Evolutionary conservation across 2,797 vertebrate genomes (phyloP), one percentile per base, ranked within the genome.

Genomic region (Hippopotamyrus pictus): DNA sequence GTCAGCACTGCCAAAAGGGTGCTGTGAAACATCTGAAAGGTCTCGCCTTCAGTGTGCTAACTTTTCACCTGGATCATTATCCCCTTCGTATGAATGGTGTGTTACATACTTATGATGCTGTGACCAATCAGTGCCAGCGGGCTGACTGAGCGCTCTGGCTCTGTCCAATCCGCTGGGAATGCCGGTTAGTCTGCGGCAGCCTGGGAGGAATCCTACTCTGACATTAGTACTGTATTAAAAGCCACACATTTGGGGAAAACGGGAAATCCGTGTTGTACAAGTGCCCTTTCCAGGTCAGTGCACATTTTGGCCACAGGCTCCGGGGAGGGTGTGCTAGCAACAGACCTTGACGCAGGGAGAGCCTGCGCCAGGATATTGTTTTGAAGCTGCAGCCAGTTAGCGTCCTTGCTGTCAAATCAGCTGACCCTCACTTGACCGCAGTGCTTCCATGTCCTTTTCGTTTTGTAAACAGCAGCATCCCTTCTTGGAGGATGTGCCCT

Each of bases 221-320:
- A 46, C 57, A 37, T 79, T 50, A 53, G 88, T 69, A 5, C 65
- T 37, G 22, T 82, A 54, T 54, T 73, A 73, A 29, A 59, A 48
- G 69, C 69, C n/a, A 2, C 91, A 90, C 92, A 91, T 91, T 93
- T 91, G 93, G 93, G 96, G 95, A 95, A 96, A 96, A 93, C 91
- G 94, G 96, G 95, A 96, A 95, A 96, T 96, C 94, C 94, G 96
- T 94, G 93, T 95, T 93, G 93, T 94, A 94, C 94, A 94, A 87
- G 17, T 84, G 93, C 92, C 93, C 91, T 95, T 95, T 95, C 94
- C 92, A 93, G 94, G 93, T 95, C 92, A 90, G 86, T 44, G 79
- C 91, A 33, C 73, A 51, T 19, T 48, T 19, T 89, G 88, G 88
- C 91, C 88, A 91, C 93, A 94, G 95, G 94, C 95, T 95, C 95